Conservation (phyloP, 2,113 vertebrate genomes). For the Microtus richardsoni region DNA sequence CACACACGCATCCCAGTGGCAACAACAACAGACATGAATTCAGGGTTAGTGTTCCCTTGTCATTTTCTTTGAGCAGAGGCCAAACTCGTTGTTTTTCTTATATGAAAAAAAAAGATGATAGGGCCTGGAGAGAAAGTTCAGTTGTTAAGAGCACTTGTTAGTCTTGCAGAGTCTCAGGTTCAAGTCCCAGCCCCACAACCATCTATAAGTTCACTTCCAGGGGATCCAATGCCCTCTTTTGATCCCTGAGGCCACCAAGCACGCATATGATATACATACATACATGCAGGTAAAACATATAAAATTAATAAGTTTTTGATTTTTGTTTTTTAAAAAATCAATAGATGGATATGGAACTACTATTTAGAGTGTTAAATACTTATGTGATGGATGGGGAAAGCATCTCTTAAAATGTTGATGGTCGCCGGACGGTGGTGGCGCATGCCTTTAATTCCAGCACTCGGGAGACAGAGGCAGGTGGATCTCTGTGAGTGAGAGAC, state of each 20-base stretch:
- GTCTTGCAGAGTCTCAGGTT: not conserved
- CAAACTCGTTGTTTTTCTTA: not conserved
- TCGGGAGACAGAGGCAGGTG: no score
- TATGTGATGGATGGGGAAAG: not conserved
- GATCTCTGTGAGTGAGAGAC: no score
- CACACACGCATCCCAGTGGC: not conserved
- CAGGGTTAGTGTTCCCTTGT: not conserved
- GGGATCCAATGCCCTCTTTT: not conserved
- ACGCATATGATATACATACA: not conserved
- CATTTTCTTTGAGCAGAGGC: not conserved
- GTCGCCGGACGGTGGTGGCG: fast-evolving
- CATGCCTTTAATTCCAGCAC: no score
- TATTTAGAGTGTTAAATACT: not conserved
- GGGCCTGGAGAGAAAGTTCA: not conserved
- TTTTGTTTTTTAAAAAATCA: not conserved
- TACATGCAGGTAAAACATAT: not conserved
- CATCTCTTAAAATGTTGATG: not conserved
- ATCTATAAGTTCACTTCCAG: not conserved
- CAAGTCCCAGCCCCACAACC: not conserved
- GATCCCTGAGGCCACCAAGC: not conserved
- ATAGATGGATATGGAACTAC: not conserved
- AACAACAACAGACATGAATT: not conserved
- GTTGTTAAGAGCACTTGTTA: not conserved
- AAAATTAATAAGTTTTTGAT: not conserved
- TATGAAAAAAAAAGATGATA: not conserved